Percentiles rank a stretch among this genome's conserved stretches.
These are phyloP conservation scores for Nasua narica DNA, from an alignment of 2,797 vertebrate species.

Conservation along the genomic window DNA sequence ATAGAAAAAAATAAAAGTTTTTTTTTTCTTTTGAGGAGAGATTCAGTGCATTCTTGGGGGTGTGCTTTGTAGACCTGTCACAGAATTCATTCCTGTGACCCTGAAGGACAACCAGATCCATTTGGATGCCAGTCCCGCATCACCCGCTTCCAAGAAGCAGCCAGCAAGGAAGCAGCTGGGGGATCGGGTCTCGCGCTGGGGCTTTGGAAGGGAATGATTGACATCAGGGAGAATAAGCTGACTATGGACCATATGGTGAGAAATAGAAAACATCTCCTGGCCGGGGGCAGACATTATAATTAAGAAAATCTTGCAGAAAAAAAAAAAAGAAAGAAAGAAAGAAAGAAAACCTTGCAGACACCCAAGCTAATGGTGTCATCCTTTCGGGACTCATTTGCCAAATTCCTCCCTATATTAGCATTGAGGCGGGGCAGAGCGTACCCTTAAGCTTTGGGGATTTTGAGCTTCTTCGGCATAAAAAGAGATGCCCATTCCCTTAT, in stretches of 20 bases:
- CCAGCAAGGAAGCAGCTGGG: neutral
- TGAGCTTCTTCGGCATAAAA: neutral
- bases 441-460: neutral
- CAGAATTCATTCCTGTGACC: neutral
- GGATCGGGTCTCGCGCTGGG: too few species aligned
- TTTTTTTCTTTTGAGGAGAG: slow-evolving; percentile 83
- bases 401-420: neutral
- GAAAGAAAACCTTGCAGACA: neutral
- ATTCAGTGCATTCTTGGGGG: slow-evolving; percentile 19
- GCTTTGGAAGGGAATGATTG: neutral
- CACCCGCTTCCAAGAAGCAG: neutral
- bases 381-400: neutral
- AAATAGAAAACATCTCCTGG: neutral
- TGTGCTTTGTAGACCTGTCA: neutral
- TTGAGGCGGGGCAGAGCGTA: neutral
- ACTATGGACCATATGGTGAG: neutral
- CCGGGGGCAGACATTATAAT: neutral
- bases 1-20: slow-evolving; percentile 89
- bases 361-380: neutral
- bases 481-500: neutral
- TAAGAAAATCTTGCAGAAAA: neutral
- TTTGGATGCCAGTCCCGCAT: neutral
- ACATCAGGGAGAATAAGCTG: neutral
- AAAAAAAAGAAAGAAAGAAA: neutral
- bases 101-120: neutral